Base-by-base conservation (phyloP, 1,140 invertebrate species). In the Diuraphis noxia region DNA sequence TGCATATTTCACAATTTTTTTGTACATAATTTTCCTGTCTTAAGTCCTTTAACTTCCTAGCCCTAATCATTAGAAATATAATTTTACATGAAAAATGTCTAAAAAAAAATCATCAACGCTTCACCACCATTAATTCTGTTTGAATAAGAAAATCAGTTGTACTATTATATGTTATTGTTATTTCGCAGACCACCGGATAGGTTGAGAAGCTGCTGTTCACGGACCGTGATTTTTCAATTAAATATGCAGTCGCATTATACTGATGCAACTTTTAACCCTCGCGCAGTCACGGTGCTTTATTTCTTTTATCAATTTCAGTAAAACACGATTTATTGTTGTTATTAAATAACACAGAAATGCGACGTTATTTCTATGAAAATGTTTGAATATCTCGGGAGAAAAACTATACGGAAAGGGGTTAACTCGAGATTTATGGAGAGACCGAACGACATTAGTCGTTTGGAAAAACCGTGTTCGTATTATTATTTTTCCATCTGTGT, bases 361-460 rank as follows among this genome's bases (percentile, higher is more conserved):
- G 5, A 72, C 13, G 13, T n/a, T 5, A 72, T 79, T 36, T 41
- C 21, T 25, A n/a, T 6, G 23, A 43, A 72, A 43, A 43, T 84
- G 41, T 84, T n/a, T 8, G 41, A 34, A 34, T 2, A 46, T 84
- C 13, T 82, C 2, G 2, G 8, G 19, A 19, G 36, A 81, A 43
- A 84, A 84, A 84, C n/a, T 46, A 84, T 84, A 84, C 82, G 41
- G 46, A 84, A 84, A 84, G 19, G 40, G 41, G 30, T 30, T 41
- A 84, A 17, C 30, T 34, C 17, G 41, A 84, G 82, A 84, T 84
- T 84, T 84, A 84, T 84, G 43, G 41, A 84, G 41, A 41, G 38
- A 81, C 40, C 40, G 8, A 84, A 84, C 19, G 43, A 84, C 41
- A 84, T 46, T 46, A 84, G 82, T 84, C 40, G 30, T 49, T 84